Evolutionary conservation across 1,140 invertebrate genomes (phyloP).

Genomic region (Drosophila triauraria): DNA sequence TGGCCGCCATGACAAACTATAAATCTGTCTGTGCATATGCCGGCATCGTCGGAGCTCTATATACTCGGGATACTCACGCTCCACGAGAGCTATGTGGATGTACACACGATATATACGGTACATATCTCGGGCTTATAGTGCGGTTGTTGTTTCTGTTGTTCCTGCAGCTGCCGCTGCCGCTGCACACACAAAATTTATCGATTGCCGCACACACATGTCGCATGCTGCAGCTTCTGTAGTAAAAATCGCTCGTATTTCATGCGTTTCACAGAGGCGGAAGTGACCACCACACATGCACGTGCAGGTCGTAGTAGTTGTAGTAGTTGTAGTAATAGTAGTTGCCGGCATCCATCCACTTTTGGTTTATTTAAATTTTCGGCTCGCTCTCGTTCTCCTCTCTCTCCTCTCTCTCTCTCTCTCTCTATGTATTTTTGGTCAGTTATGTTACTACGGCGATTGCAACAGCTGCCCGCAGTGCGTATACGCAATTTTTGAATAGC

Average conservation of each 20-base stretch:
- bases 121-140: constrained; percentile 59
- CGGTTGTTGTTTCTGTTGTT: constrained; percentile 28
- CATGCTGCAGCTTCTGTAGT: constrained; percentile 66
- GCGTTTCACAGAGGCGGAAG: constrained; percentile 66
- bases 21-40: constrained; percentile 72
- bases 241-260: constrained; percentile 81
- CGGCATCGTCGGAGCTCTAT: constrained; percentile 44
- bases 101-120: constrained; percentile 2
- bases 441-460: constrained; percentile 33
- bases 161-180: constrained; percentile 30
- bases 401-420: not conserved
- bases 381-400: constrained; percentile 12
- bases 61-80: constrained; percentile 36
- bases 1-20: constrained; percentile 77
- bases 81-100: constrained; percentile 14
- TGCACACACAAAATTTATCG: constrained; percentile 75
- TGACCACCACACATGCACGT: constrained; percentile 56
- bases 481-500: constrained; percentile 65
- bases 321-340: constrained; percentile 62
- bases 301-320: constrained; percentile 67
- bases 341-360: constrained; percentile 70
- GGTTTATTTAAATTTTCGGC: constrained; percentile 80
- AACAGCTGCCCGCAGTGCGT: constrained; percentile 66
- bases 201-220: constrained; percentile 69
- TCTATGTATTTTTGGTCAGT: constrained; percentile 50